Evolutionary conservation across 2,888 invertebrate genomes (phyloP).

Genomic region (Gandaritis pyraliata): DNA sequence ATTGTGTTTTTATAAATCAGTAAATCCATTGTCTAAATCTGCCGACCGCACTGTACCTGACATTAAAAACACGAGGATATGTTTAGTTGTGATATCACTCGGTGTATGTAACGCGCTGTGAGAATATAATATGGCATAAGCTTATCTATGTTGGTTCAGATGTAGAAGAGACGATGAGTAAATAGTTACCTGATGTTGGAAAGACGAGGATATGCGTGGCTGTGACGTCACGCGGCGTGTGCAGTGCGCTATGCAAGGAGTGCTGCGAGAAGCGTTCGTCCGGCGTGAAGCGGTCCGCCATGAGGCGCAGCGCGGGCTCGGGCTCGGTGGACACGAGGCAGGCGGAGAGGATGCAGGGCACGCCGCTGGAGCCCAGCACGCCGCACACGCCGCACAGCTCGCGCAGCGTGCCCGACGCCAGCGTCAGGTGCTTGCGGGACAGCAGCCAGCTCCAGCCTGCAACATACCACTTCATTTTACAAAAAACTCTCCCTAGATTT

Average conservation of each 20-base stretch:
- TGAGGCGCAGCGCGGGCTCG: conserved; percentile 93
- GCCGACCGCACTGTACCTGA: conserved; percentile 79
- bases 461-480: not conserved
- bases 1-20: too few relatives aligned
- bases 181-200: conserved; percentile 91
- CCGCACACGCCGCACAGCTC: conserved; percentile 96
- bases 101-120: conserved; percentile 97
- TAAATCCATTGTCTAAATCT: too few relatives aligned
- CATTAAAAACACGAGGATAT: conserved; percentile 99
- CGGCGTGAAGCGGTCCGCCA: conserved; percentile 98
- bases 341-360: conserved; percentile 97
- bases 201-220: conserved; percentile 99
- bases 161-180: too few relatives aligned
- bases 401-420: conserved; percentile 94
- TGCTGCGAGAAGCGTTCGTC: conserved; percentile 95
- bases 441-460: conserved; percentile 96
- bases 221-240: conserved; percentile 98
- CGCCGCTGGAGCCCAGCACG: conserved; percentile 90
- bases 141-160: too few relatives aligned
- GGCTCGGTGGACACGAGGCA: conserved; percentile 98
- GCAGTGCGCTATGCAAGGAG: conserved; percentile 94
- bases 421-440: conserved; percentile 94
- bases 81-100: conserved; percentile 97
- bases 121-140: too few relatives aligned
- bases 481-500: not conserved